Percentiles rank a stretch among this genome's conserved stretches.
These are phyloP conservation scores for Megaceryle torquata DNA, from an alignment of 2,113 vertebrate genomes.

Conservation along the genomic window DNA sequence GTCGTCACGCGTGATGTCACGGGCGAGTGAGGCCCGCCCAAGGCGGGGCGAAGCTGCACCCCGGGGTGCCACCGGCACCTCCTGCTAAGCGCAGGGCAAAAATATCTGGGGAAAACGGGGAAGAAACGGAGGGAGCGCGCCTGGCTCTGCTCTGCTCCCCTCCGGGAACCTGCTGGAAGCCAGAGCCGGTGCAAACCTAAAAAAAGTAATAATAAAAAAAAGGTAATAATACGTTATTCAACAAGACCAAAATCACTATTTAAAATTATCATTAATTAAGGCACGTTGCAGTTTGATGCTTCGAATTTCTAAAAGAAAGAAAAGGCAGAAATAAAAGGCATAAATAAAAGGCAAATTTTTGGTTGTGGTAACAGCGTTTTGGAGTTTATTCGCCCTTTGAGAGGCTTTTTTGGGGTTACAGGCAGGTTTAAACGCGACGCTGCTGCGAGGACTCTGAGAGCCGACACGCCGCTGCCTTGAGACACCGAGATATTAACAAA, in stretches of 20 bases:
- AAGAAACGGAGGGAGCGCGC: fast-evolving
- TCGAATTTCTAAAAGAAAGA: not conserved
- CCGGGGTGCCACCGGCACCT: not conserved
- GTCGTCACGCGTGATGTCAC: not conserved
- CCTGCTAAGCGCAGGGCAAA: not conserved
- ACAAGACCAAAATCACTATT: fast-evolving
- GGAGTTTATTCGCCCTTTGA: not conserved
- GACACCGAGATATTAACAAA: not conserved
- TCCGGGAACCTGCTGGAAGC: not conserved
- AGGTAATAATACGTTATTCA: not conserved
- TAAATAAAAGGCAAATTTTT: fast-evolving
- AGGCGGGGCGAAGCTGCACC: not conserved
- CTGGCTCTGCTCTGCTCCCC: not conserved
- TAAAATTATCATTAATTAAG: not conserved
- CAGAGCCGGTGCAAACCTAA: not conserved
- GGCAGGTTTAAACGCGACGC: not conserved
- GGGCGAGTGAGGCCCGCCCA: not conserved
- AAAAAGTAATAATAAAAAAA: not conserved
- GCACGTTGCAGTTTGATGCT: fast-evolving
- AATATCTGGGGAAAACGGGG: not conserved
- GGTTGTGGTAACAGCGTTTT: fast-evolving
- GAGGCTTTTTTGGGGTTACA: not conserved
- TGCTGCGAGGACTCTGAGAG: not conserved
- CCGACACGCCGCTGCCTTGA: not conserved
- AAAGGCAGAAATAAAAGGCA: not conserved